Conservation (phyloP, 2,113 vertebrate genomes). For the Bos indicus region DNA sequence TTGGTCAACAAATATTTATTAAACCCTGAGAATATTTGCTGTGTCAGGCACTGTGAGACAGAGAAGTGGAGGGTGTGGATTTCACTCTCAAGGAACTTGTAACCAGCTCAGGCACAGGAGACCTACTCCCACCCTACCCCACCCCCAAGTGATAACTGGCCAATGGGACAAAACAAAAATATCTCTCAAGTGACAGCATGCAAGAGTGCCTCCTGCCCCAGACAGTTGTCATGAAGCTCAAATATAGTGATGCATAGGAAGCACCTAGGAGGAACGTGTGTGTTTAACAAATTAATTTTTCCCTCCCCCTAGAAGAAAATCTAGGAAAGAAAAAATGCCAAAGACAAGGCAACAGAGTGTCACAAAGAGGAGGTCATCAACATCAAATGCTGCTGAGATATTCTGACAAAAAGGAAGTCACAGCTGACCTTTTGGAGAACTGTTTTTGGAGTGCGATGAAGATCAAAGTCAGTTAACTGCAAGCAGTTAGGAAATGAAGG, state of each 20-base stretch:
- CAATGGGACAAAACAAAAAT: neutral
- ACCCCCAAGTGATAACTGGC: neutral
- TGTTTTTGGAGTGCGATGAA: neutral
- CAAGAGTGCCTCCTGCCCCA: neutral
- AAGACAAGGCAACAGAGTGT: neutral
- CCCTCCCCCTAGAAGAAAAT: neutral
- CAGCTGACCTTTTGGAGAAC: slow-evolving; percentile 1
- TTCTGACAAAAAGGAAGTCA: slow-evolving; percentile 9
- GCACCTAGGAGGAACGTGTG: neutral
- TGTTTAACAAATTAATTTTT: neutral
- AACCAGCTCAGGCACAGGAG: neutral
- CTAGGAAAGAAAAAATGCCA: neutral
- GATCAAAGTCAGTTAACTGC: slow-evolving; percentile 9
- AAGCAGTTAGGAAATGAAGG: neutral
- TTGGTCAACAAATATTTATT: slow-evolving; percentile 4
- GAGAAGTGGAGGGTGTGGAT: neutral
- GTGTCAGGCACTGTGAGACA: neutral
- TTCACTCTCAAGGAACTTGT: neutral
- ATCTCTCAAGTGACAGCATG: neutral
- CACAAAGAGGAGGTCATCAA: neutral
- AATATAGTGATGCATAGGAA: neutral
- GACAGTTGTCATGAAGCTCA: neutral
- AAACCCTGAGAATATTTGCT: neutral
- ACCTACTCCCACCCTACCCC: neutral
- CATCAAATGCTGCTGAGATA: neutral